Evolutionary conservation across 2,888 invertebrate genomes (phyloP).

Genomic region (Eilema depressum): DNA sequence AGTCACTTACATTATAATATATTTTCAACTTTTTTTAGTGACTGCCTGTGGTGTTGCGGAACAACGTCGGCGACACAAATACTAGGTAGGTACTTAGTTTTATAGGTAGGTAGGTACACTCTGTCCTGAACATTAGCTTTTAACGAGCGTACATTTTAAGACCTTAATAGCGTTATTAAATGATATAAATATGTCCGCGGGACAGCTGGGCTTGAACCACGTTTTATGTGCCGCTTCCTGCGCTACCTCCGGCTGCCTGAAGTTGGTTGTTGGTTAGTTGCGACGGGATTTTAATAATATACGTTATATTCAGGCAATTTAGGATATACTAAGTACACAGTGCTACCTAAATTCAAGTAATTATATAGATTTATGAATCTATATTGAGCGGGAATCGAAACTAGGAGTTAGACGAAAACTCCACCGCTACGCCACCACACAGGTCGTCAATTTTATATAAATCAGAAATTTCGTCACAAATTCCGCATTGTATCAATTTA

Average conservation of each 20-base stretch:
- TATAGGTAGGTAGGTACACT: constrained; percentile 9
- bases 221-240: constrained; percentile 21
- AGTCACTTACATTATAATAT: no score
- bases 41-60: background rate
- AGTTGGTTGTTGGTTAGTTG: background rate
- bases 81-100: background rate
- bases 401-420: no score
- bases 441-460: no score
- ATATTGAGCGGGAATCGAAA: no score
- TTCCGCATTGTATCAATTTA: no score
- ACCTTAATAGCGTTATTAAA: constrained; percentile 44
- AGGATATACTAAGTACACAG: no score
- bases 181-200: constrained; percentile 47
- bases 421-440: no score
- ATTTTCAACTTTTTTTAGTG: no score
- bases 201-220: constrained; percentile 31
- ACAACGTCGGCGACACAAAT: background rate
- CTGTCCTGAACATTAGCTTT: constrained; percentile 25
- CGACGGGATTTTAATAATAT: background rate
- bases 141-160: constrained; percentile 40
- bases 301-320: no score
- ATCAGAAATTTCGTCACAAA: no score
- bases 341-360: no score
- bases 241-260: background rate
- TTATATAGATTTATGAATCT: no score